Conservation (phyloP, 92 coral and sea anemone species). For the Parazoanthus swiftii region DNA sequence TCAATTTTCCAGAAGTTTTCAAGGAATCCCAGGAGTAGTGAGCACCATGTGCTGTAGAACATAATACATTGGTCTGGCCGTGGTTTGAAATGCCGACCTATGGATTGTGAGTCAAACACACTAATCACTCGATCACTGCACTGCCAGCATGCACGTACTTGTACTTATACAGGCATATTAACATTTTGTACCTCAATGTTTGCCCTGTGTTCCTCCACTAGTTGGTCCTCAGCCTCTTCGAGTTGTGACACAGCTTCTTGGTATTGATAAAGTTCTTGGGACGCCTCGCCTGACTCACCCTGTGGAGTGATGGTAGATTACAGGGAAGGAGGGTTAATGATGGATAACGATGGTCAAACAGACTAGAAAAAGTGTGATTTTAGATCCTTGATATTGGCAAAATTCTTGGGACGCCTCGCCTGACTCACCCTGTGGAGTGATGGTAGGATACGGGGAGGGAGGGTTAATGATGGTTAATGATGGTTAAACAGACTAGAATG, state of each 20-base stretch:
- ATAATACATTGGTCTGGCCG: no score
- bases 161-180: no score
- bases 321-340: background rate
- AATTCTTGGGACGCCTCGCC: conserved; percentile 93
- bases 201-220: conserved; percentile 90
- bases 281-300: conserved; percentile 93
- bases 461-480: no score
- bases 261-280: conserved; percentile 94
- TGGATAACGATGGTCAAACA: background rate
- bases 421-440: conserved; percentile 65
- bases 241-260: conserved; percentile 96
- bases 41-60: no score
- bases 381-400: conserved; percentile 94
- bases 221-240: conserved; percentile 92
- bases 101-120: no score
- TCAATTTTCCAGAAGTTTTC: no score
- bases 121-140: no score
- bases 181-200: conserved; percentile 70
- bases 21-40: no score
- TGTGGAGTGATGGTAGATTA: conserved; percentile 10
- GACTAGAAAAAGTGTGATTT: conserved; percentile 54
- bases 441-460: background rate
- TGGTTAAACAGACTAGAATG: background rate
- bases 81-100: no score
- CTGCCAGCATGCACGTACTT: no score